phyloP scores from a whole-genome alignment of 2,113 vertebrate genomes.

The Ailurus styani region DNA sequence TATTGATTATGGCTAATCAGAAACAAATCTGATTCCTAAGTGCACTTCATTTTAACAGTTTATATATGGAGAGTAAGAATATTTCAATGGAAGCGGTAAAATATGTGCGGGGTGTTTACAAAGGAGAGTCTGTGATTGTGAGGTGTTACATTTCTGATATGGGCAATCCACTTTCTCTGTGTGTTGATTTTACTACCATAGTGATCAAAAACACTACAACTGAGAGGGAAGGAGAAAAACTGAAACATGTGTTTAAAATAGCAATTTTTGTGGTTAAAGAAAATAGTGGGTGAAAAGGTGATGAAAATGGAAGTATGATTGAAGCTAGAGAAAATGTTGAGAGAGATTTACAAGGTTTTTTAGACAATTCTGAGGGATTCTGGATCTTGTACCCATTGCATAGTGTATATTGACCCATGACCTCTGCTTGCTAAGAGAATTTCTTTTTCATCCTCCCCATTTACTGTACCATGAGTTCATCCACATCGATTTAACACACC shows the following conservation, averaged over 20 bases:
- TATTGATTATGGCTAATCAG: background rate
- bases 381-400: background rate
- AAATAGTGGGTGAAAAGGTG: slow-evolving; percentile 4
- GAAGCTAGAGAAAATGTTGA: slow-evolving; percentile 23
- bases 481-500: slow-evolving; percentile 78
- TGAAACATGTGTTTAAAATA: background rate
- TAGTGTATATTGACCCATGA: slow-evolving; percentile 15
- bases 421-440: slow-evolving; percentile 55
- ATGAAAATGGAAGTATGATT: background rate
- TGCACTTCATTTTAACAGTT: background rate
- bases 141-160: background rate
- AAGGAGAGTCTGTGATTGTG: background rate
- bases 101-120: background rate
- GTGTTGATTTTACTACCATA: background rate
- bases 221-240: background rate
- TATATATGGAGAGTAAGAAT: background rate
- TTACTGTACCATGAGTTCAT: slow-evolving; percentile 69
- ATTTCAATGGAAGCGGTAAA: background rate
- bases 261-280: slow-evolving; percentile 27
- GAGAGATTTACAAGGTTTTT: slow-evolving; percentile 16
- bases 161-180: background rate
- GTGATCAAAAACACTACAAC: background rate
- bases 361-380: background rate
- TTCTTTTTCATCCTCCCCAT: slow-evolving; percentile 48
- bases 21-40: background rate